Base-by-base conservation (phyloP, 2,888 invertebrate genomes). In the Torymus auratus region DNA sequence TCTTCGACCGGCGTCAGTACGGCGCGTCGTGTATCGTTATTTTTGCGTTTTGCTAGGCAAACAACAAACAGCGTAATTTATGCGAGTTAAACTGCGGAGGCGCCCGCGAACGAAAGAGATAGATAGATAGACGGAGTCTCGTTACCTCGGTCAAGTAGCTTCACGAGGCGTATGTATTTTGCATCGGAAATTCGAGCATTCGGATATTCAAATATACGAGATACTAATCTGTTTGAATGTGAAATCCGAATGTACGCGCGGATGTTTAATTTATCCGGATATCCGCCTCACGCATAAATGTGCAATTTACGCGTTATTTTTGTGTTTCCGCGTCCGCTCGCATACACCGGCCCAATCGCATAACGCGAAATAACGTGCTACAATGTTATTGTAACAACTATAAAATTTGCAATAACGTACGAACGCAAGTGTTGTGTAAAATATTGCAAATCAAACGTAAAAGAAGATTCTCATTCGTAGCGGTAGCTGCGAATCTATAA, bases 221-320 rank as follows among this genome's bases (percentile, higher is more conserved):
- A 79, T 79, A 62, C 68, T 58, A 73, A 79, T 73, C 73, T 61
- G 20, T 55, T 62, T 56, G 71, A 71, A 71, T 65, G 23, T 52
- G 50, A 78, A 78, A 78, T 69, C n/a, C 56, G 50, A 70, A 70
- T 52, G n/a, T n/a, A n/a, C n/a, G 55, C 41, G 17, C 61, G 61
- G 28, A 76, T 67, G 71, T 78, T 78, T 60, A 65, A 64, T 78
- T 71, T 78, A 73, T 68, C 73, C 67, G 68, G 61, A 68, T 68
- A 68, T 79, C 68, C 61, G 55, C 13, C 41, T 41, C 41, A n/a
- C 50, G 14, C 53, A 67, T 52, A 61, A 60, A 23, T 53, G 20
- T 17, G 11, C 64, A 64, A 28, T 41, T 41, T 12, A 52, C 14
- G 12, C 17, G 17, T n/a, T 41, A 41, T 70, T 11, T 41, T 41